These are phyloP conservation scores for Siniperca undulata DNA, from an alignment of 2,797 vertebrate genomes.

Conservation along the genomic window DNA sequence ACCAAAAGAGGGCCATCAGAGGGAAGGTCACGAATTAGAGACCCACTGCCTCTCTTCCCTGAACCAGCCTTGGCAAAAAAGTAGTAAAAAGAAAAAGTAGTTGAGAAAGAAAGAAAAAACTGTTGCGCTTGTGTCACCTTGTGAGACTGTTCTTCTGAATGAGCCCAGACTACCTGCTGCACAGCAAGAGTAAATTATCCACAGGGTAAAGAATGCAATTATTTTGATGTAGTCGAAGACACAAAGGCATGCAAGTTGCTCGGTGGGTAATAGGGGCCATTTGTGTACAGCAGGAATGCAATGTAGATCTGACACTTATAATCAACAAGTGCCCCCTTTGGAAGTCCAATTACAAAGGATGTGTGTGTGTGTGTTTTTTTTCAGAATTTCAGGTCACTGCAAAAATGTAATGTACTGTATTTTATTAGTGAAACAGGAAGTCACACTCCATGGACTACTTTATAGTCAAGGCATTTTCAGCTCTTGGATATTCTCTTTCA, in stretches of 20 bases:
- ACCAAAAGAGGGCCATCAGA: background rate
- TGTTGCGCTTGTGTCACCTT: conserved; percentile 9
- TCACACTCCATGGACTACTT: conserved; percentile 7
- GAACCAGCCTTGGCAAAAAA: background rate
- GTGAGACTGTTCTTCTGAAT: conserved; percentile 19
- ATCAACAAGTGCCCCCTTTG: conserved; percentile 36
- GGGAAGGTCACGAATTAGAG: background rate
- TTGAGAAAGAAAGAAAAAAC: too few relatives aligned
- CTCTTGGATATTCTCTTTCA: background rate
- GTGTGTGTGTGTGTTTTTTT: background rate
- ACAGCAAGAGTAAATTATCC: conserved; percentile 33
- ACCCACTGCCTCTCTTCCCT: background rate
- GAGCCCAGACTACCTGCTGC: conserved; percentile 13
- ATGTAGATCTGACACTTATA: conserved; percentile 33
- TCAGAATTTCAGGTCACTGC: conserved; percentile 14
- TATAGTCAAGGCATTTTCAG: background rate
- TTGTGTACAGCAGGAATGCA: conserved; percentile 18
- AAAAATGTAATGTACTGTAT: conserved; percentile 6
- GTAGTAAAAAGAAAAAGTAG: background rate
- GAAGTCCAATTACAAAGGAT: conserved; percentile 48
- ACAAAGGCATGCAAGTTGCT: conserved; percentile 46
- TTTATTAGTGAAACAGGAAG: conserved; percentile 20
- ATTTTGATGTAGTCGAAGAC: conserved; percentile 49
- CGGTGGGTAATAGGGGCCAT: conserved; percentile 34
- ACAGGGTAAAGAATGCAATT: conserved; percentile 55